A percentile compares a stretch with the other conserved stretches of the same genome.
Conservation (phyloP, 2,113 vertebrate genomes). For the Ascaphus truei region DNA sequence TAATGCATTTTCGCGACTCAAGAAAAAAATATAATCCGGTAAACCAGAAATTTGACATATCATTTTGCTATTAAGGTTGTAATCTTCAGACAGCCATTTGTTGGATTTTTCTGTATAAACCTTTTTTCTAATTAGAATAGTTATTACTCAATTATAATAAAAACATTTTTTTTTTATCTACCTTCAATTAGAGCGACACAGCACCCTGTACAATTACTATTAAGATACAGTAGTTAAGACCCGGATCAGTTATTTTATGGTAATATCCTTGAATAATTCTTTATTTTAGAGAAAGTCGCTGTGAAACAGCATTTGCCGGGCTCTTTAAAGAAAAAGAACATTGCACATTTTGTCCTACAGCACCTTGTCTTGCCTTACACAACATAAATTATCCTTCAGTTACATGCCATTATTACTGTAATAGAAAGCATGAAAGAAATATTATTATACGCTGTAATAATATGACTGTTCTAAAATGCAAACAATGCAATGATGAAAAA, state of each 20-base stretch:
- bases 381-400: neutral
- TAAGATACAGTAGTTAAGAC: conserved; percentile 19
- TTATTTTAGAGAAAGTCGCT: neutral
- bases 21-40: neutral
- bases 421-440: neutral
- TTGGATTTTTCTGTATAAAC: neutral
- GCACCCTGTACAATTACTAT: conserved; percentile 4
- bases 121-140: conserved; percentile 15
- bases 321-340: neutral
- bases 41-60: neutral
- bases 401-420: neutral
- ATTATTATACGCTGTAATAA: neutral
- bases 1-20: neutral
- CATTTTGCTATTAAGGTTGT: neutral
- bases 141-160: conserved; percentile 30
- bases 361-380: no score
- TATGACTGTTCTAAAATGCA: neutral
- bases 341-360: neutral
- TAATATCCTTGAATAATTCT: neutral
- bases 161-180: conserved; percentile 32
- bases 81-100: neutral
- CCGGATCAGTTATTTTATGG: conserved; percentile 18
- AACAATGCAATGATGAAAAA: neutral
- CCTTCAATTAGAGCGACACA: conserved; percentile 18
- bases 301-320: neutral